Evolutionary conservation across 2,797 vertebrate genomes (phyloP), one percentile per base, ranked within the genome.

Genomic region (Nasua narica): DNA sequence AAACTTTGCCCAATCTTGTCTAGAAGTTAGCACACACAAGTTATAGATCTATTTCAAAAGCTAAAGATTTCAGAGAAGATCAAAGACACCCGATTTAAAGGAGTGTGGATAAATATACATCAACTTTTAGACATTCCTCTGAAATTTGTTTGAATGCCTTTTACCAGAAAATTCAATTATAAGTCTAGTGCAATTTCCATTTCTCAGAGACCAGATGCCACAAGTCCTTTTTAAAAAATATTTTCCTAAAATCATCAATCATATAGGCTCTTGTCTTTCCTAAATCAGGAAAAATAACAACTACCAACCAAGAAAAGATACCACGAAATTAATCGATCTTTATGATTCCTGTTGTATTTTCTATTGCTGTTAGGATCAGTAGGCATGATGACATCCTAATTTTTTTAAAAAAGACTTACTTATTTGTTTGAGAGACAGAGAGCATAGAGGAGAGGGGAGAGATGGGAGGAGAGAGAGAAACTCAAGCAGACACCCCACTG

Each of bases 171-270:
- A 93, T 78, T 82, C 29, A 72, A 40, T 84, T 92, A 40, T 72
- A 91, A 88, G 72, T 86, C 65, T 40, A 58, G 37, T 54, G 58
- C 29, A 88, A 19, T 69, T 87, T 87, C 65, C 15, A 91, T 21
- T 84, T 76, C 81, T 93, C 27, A 37, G 1, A 85, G 27, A 56
- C 65, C 13, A 91, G 46, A 76, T 48, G 13, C 67, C 83, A 54
- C 21, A 94, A 83, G 32, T 67, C 32, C 27, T 92, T 84, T 62
- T 32, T 50, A 65, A 74, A 91, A 83, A 86, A 70, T 50, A 43
- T 35, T 87, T 95, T 90, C 29, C 77, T 78, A 37, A 93, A 94
- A 70, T 87, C n/a, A 96, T 65, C 56, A 60, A 12, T 78, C 72
- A 69, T n/a, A 25, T 35, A 90, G 32, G 11, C 16, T 92, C 7